These are phyloP conservation scores for Drosophila kambysellisi DNA, from an alignment of 2,888 invertebrate genomes.

Conservation along the genomic window DNA sequence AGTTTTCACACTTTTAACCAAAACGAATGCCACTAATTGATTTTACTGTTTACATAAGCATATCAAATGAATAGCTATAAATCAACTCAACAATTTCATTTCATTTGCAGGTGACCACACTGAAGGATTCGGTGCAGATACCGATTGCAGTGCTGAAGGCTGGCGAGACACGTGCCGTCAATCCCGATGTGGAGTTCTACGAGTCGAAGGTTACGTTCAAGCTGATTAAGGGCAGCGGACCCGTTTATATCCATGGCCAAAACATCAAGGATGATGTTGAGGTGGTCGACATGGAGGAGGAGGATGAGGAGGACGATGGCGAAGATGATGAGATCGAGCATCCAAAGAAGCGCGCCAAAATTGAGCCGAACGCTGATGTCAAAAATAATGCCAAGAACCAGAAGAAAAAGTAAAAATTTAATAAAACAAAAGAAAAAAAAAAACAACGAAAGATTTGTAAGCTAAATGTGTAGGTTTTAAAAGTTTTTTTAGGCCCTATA, in stretches of 20 bases:
- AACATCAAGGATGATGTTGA: conserved; percentile 93
- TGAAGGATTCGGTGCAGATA: conserved; percentile 90
- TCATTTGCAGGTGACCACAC: conserved; percentile 81
- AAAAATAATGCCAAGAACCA: conserved; percentile 90
- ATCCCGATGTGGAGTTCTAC: conserved; percentile 93
- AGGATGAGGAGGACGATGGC: conserved; percentile 89
- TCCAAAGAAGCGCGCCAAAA: conserved; percentile 92
- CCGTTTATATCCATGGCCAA: conserved; percentile 94
- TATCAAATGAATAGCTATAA: background rate
- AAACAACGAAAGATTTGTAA: conserved; percentile 44
- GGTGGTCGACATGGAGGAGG: conserved; percentile 92
- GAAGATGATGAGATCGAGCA: conserved; percentile 90
- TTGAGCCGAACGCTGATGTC: conserved; percentile 90
- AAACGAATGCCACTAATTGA: background rate
- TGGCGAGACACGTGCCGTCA: conserved; percentile 91
- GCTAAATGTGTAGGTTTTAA: conserved; percentile 70
- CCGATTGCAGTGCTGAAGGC: conserved; percentile 93
- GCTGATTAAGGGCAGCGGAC: conserved; percentile 91
- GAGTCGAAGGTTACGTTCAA: conserved; percentile 94
- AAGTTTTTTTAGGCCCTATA: conserved; percentile 73
- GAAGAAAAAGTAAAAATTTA: conserved; percentile 86
- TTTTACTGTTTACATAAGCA: background rate
- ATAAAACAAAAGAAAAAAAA: conserved; percentile 22
- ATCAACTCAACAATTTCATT: background rate
- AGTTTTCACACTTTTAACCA: background rate